Conservation (phyloP, 2,888 invertebrate species). For the Drosophila austrosaltans region DNA sequence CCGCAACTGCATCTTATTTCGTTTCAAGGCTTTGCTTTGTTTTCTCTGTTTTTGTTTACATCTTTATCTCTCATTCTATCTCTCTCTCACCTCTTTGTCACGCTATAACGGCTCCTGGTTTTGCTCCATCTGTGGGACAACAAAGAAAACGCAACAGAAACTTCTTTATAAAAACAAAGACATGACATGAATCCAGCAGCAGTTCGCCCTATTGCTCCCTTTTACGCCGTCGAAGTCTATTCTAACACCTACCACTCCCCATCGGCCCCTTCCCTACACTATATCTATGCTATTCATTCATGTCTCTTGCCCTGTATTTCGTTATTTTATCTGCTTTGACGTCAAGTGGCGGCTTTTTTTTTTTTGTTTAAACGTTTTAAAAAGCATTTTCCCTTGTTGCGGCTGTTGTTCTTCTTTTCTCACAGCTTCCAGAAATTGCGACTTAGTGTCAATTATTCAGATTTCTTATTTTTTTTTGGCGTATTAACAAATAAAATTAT, state of each 20-base stretch:
- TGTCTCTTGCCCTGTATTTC: conserved; percentile 55
- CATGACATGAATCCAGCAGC: conserved; percentile 45
- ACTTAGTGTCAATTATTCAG: conserved; percentile 53
- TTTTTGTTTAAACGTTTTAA: conserved; percentile 45
- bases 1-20: conserved; percentile 32
- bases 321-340: conserved; percentile 68
- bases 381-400: conserved; percentile 37
- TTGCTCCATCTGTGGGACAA: conserved; percentile 49
- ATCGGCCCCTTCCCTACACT: neutral
- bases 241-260: neutral
- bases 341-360: conserved; percentile 56
- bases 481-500: conserved; percentile 43
- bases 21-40: conserved; percentile 69
- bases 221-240: neutral
- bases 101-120: neutral
- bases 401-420: conserved; percentile 68
- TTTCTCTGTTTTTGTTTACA: conserved; percentile 57
- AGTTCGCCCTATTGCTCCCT: conserved; percentile 21
- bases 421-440: conserved; percentile 69
- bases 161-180: conserved; percentile 57
- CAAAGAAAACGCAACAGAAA: conserved; percentile 65
- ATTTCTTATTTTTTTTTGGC: conserved; percentile 43
- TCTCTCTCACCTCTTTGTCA: conserved; percentile 26
- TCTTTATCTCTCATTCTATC: conserved; percentile 34
- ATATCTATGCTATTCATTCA: conserved; percentile 12